phyloP scores from a whole-genome alignment of 2,888 invertebrate genomes.

The Tachina lurida region DNA sequence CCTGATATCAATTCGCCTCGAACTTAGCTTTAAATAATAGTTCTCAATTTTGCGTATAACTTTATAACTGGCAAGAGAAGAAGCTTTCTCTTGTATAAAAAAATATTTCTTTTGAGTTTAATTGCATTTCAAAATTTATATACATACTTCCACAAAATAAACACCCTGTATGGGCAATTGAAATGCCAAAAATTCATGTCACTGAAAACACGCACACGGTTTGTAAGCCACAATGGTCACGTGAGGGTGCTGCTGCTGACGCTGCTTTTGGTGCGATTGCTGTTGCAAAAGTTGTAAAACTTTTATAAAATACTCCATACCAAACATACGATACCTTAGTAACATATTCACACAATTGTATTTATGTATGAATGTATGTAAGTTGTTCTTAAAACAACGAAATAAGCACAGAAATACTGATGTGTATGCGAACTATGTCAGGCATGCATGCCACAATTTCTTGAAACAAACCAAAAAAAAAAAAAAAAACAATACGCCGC shows the following conservation, averaged over 20 bases:
- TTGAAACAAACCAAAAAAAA: constrained; percentile 15
- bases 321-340: constrained; percentile 4
- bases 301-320: constrained; percentile 14
- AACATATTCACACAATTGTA: not conserved
- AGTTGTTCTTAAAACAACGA: not conserved
- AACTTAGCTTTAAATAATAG: too few relatives aligned
- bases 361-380: not conserved
- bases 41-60: too few relatives aligned
- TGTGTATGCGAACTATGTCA: constrained; percentile 70
- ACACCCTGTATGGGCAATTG: not conserved
- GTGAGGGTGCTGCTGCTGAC: constrained; percentile 62
- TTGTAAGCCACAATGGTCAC: constrained; percentile 66
- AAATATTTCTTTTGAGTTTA: not conserved
- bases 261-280: not conserved
- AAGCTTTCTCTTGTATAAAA: too few relatives aligned
- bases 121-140: not conserved
- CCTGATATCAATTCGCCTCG: too few relatives aligned
- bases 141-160: constrained; percentile 5
- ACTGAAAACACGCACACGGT: constrained; percentile 63
- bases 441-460: constrained; percentile 64
- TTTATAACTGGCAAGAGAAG: too few relatives aligned
- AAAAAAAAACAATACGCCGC: not conserved
- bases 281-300: constrained; percentile 19
- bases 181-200: constrained; percentile 57
- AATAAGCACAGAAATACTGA: constrained; percentile 26